These are phyloP conservation scores for Pardosa pseudoannulata DNA, from an alignment of 2,888 invertebrate species.

Conservation along the genomic window DNA sequence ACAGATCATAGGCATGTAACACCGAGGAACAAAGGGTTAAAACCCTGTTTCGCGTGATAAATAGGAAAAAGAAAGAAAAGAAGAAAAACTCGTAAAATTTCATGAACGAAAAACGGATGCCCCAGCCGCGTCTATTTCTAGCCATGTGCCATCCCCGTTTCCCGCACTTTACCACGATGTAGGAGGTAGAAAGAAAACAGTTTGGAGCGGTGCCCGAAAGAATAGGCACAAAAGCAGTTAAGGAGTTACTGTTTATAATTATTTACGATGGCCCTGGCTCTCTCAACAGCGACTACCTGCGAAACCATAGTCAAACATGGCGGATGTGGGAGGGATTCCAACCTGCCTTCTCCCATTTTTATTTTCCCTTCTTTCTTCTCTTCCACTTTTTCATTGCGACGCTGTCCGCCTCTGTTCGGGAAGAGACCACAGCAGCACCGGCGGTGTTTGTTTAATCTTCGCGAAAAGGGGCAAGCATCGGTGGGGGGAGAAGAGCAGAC, in stretches of 20 bases:
- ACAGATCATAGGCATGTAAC: too few species aligned
- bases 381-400: not conserved
- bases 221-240: not conserved
- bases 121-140: too few species aligned
- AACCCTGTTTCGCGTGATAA: too few species aligned
- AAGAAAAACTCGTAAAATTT: too few species aligned
- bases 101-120: too few species aligned
- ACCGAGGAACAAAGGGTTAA: too few species aligned
- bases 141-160: too few species aligned
- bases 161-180: too few species aligned
- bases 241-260: not conserved
- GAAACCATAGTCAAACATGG: not conserved
- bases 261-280: not conserved
- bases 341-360: not conserved
- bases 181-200: not conserved
- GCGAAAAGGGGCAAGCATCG: too few species aligned
- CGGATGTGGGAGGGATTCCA: not conserved
- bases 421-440: not conserved
- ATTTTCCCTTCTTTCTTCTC: not conserved
- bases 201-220: not conserved
- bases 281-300: not conserved
- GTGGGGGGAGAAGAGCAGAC: not conserved
- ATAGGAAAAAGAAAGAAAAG: too few species aligned
- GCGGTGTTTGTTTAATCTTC: conserved; percentile 19
- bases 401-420: not conserved